Percentiles rank a stretch among this genome's conserved stretches.
These are phyloP conservation scores for Drosophila crucigera DNA, from an alignment of 2,888 invertebrate species.

Conservation along the genomic window DNA sequence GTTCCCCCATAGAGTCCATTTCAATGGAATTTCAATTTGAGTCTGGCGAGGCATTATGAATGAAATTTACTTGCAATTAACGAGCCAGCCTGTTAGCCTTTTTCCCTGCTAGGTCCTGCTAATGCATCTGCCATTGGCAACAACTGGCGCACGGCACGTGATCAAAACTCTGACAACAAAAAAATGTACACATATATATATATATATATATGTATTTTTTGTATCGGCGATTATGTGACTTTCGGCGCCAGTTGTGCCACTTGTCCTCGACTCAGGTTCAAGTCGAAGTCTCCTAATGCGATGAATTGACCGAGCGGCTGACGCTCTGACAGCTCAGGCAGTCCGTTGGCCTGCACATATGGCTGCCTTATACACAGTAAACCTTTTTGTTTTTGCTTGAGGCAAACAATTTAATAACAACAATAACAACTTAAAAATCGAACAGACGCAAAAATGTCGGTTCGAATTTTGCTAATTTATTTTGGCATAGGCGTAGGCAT, in stretches of 20 bases:
- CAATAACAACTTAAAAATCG: background rate
- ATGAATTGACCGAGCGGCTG: constrained; percentile 43
- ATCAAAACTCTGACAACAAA: constrained; percentile 56
- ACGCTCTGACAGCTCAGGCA: constrained; percentile 17
- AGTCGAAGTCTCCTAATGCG: constrained; percentile 42
- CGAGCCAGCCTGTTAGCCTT: constrained; percentile 17
- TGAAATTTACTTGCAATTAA: constrained; percentile 72
- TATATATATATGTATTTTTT: background rate
- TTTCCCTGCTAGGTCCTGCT: constrained; percentile 10
- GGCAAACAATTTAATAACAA: background rate
- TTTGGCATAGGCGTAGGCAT: background rate
- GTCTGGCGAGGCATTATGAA: constrained; percentile 58
- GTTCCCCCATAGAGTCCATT: constrained; percentile 41
- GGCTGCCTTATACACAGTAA: background rate
- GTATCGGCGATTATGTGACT: constrained; percentile 52
- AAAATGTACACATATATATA: constrained; percentile 4
- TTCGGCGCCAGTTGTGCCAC: constrained; percentile 42
- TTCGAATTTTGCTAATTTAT: background rate
- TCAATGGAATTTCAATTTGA: constrained; percentile 67
- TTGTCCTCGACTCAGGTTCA: constrained; percentile 40
- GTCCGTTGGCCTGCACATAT: constrained; percentile 12
- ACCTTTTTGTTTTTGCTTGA: background rate
- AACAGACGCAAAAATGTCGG: background rate
- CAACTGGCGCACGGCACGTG: constrained; percentile 82
- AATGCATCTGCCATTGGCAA: constrained; percentile 53